Evolutionary conservation across 23 tunicate genomes (phyloP).

Genomic region (Ciona savignyi): DNA sequence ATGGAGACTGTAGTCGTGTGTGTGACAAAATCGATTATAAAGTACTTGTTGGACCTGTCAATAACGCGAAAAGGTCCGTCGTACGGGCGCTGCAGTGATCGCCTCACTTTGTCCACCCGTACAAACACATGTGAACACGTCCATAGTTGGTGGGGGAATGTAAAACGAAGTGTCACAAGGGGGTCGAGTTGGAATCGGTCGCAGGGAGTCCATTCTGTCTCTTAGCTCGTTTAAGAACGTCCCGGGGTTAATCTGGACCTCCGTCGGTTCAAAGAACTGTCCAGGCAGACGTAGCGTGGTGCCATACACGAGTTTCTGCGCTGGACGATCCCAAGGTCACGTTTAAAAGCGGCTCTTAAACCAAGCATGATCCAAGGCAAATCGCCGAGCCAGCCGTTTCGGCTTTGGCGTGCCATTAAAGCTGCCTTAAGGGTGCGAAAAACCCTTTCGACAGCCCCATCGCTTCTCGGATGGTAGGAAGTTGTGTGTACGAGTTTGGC

Average conservation of each 20-base stretch:
- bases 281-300: conserved; percentile 11
- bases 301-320: conserved; percentile 8
- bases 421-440: conserved; percentile 16
- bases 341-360: background rate
- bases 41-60: background rate
- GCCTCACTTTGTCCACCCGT: background rate
- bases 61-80: background rate
- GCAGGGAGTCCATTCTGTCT: background rate
- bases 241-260: background rate
- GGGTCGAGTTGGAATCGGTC: background rate
- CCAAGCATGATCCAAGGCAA: conserved; percentile 17
- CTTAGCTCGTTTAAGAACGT: background rate
- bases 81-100: background rate
- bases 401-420: conserved; percentile 2
- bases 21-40: background rate
- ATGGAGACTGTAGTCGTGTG: background rate
- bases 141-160: background rate
- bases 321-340: conserved; percentile 13
- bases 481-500: background rate
- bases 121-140: background rate
- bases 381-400: conserved; percentile 9
- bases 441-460: conserved; percentile 17
- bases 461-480: conserved; percentile 1
- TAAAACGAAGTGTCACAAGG: background rate
- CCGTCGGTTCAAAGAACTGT: background rate